Evolutionary conservation across 2,113 vertebrate genomes (phyloP), one percentile per base, ranked within the genome.

Genomic region (Myiagra hebetior): DNA sequence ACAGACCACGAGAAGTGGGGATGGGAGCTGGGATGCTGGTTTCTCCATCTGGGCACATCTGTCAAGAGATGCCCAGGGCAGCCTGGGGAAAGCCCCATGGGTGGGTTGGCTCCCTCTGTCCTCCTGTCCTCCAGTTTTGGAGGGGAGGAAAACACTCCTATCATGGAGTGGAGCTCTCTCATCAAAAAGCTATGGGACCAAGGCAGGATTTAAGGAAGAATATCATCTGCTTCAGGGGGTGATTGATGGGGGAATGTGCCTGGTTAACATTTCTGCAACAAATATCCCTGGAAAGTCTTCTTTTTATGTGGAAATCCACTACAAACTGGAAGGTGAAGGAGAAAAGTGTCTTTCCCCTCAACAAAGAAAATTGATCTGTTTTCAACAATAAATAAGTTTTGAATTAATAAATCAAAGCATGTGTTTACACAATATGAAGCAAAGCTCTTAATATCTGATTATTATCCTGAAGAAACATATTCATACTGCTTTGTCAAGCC

Each of bases 21-120:
- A 37, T 44, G 41, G 56, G 30, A 60, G 44, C 30, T 53, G 35
- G 41, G 63, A 20, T 35, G 22, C 37, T 62, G 18, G 2, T 68
- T 85, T 5, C 0, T 14, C 62, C 21, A 19, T 0, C 2, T 1
- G 4, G 47, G 2, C 3, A 2, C 42, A 28, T 55, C 49, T 47
- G 21, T 9, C 41, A 67, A 35, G 26, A 15, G 50, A 46, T 49
- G 63, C 24, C 68, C 35, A 57, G 33, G 6, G 7, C 16, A 59
- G 30, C 26, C 22, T 65, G 53, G n/a, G 30, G 7, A 74, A 53
- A 28, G 42, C 72, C 44, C 27, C 30, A 7, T 0, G 1, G 3
- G 3, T 41, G 26, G 5, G 3, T 37, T 2, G 2, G 15, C 10
- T 82, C 55, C 52, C 28, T 53, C 63, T 59, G 35, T 30, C 37